Evolutionary conservation across 2,797 vertebrate species (phyloP), one percentile per base, ranked within the genome.

Genomic region (Eleutherodactylus coqui): DNA sequence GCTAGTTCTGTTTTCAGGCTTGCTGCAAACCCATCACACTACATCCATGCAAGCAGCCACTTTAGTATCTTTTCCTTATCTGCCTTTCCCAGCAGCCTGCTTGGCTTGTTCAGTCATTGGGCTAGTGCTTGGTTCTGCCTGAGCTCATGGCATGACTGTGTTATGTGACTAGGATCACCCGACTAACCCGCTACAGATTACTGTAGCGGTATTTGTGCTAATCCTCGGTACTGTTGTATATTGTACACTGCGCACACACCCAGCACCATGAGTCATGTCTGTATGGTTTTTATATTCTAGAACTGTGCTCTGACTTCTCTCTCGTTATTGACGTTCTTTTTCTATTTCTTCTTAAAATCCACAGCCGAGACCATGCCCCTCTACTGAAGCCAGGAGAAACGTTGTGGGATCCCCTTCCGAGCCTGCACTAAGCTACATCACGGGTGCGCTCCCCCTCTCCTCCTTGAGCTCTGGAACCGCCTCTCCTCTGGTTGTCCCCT

Each of bases 401-500:
- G 64, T 51, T 21, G 45, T 75, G 84, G 84, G 67, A 83, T 58
- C 41, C 73, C 51, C 62, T 55, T 72, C 53, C 64, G 84, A 64
- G 79, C 79, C 75, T 79, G 86, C 77, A 80, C 76, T 69, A 75
- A n/a, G 67, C 76, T 78, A 79, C 78, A 84, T 80, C 87, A 78
- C 83, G 32, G 75, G 84, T 51, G 80, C 36, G 32, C 86, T 83
- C 82, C 75, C 55, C 62, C 55, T 79, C 55, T 84, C 62, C 45
- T 64, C 62, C 45, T 60, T 79, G 79, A 55, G 75, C 84, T 79
- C 64, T 83, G 70, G 80, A 51, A 78, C 55, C 79, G 75, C 70
- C 79, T 86, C 58, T 55, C 75, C 51, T 87, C 41, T 55, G 58
- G 69, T 79, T 81, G 43, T 73, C 64, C 77, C 21, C 64, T 41